Evolutionary conservation across 2,888 invertebrate species (phyloP).

Genomic region (Acanthosepion pharaonis): DNA sequence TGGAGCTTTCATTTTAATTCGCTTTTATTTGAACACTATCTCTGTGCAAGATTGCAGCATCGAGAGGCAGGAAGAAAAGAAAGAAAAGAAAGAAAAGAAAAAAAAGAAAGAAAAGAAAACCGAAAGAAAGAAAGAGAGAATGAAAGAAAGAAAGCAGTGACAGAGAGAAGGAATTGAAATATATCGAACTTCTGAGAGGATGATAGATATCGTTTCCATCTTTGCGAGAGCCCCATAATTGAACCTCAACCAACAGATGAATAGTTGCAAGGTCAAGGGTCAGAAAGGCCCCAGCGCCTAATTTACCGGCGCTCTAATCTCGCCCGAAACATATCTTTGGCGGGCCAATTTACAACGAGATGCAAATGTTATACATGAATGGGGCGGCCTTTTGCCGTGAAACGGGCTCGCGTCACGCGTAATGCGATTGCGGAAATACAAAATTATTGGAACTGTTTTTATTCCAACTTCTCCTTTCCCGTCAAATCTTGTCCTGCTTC

Average conservation of each 20-base stretch:
- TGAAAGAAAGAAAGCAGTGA: not conserved
- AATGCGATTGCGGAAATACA: not conserved
- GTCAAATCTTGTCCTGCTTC: not conserved
- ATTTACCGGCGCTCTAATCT: not conserved
- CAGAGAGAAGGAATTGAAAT: not conserved
- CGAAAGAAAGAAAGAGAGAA: not conserved
- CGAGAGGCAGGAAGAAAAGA: too few species aligned
- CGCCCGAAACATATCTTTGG: not conserved
- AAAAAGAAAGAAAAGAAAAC: too few species aligned
- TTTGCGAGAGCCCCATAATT: not conserved
- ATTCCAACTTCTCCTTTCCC: not conserved
- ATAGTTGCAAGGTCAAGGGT: not conserved
- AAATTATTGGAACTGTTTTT: constrained; percentile 2
- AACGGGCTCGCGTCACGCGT: not conserved
- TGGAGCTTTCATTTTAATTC: too few species aligned
- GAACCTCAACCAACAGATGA: not conserved
- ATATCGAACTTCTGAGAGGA: not conserved
- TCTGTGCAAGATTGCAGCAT: too few species aligned
- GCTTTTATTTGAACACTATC: too few species aligned
- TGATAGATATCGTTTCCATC: not conserved
- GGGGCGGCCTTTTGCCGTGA: not conserved
- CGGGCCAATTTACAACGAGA: not conserved
- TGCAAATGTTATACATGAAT: constrained; percentile 10
- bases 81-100: too few species aligned
- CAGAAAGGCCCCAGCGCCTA: not conserved